Base-by-base conservation (phyloP, 2,888 invertebrate species). In the Oxytorus armatus region DNA sequence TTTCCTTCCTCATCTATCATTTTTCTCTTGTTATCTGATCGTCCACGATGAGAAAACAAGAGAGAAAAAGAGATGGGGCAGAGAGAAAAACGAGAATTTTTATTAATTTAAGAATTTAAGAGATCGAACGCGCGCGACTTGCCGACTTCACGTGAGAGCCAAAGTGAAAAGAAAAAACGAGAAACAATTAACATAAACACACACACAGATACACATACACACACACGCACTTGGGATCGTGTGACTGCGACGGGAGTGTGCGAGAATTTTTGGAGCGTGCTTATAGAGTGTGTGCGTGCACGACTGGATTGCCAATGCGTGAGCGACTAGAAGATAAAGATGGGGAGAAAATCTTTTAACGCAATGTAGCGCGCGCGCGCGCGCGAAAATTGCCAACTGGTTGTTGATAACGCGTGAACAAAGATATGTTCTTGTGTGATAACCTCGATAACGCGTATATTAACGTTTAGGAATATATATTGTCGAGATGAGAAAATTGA, bases 331-430 rank as follows among this genome's bases (percentile, higher is more conserved):
- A 66, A 73, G 29, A 77, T 73, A 80, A 47, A 39, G 57, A 77
- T 73, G 77, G 42, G 33, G 57, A 63, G 42, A 14, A 69, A 69
- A 66, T 77, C 44, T 63, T 73, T 73, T 73, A 63, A 63, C 80
- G 77, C 77, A 65, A 74, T 55, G 69, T 77, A 68, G 80, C 81
- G 70, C 65, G 75, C 57, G 68, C 72, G 80, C 81, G 70, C 65
- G 75, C 57, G 68, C 70, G 63, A 33, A 44, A 73, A 51, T 68
- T 49, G 49, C 78, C 81, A 86, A 90, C 89, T 88, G 89, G 89
- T 90, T 88, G 90, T 90, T 90, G 89, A 89, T 88, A 89, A 86
- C 89, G 90, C 88, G 89, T 88, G 89, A 89, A 88, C 88, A 87
- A 83, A 87, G 87, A 87, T 89, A 89, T 87, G 79, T 79, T 88